These are phyloP conservation scores for Octopus bimaculoides DNA, from an alignment of 1,140 invertebrate genomes.

Conservation along the genomic window DNA sequence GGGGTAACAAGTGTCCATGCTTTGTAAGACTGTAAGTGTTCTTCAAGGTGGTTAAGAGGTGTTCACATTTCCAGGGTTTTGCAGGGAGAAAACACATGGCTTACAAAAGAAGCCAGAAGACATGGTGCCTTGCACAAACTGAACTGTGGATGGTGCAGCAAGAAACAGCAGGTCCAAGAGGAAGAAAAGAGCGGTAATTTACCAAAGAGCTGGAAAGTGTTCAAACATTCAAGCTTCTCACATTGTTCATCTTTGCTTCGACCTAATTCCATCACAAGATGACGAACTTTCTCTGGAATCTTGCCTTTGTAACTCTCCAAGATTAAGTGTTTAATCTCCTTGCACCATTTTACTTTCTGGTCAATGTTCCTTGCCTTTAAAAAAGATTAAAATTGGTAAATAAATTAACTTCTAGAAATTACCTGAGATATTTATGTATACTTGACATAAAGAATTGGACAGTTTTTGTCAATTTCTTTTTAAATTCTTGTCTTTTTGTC, in stretches of 20 bases:
- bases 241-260: constrained; percentile 60
- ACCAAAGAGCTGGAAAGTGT: constrained; percentile 9
- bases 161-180: not conserved
- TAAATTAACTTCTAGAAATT: no score
- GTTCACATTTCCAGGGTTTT: no score
- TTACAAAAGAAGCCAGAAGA: no score
- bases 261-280: constrained; percentile 87
- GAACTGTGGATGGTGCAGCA: not conserved
- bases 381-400: not conserved
- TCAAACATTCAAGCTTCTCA: constrained; percentile 22
- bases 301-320: constrained; percentile 91
- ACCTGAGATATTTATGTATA: no score
- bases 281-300: constrained; percentile 89
- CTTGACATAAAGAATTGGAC: no score
- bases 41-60: no score
- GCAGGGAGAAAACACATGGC: no score
- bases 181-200: not conserved
- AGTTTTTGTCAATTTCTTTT: no score
- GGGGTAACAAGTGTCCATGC: no score
- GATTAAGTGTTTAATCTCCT: constrained; percentile 87
- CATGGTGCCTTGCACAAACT: no score
- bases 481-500: no score
- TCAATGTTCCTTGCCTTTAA: constrained; percentile 73
- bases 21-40: no score
- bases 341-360: constrained; percentile 91